phyloP scores from a whole-genome alignment of 2,113 vertebrate genomes.

The Alexandromys fortis region DNA sequence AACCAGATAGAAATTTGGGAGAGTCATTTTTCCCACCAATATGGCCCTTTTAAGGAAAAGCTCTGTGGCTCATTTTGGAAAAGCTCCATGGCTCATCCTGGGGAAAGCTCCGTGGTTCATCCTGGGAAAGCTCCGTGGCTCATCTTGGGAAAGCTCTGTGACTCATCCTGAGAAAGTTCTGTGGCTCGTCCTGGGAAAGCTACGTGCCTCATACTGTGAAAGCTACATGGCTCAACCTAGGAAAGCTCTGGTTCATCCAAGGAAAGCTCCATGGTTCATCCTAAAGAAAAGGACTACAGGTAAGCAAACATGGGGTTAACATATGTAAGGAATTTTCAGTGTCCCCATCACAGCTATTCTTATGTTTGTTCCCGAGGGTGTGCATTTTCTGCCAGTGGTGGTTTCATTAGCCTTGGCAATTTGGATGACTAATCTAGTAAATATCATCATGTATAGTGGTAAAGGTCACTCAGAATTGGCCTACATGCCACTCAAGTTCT shows the following conservation, averaged over 20 bases:
- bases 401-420: slow-evolving; percentile 26
- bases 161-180: background rate
- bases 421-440: background rate
- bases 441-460: background rate
- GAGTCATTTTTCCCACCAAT: background rate
- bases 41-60: background rate
- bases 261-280: background rate
- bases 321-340: background rate
- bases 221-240: background rate
- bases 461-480: background rate
- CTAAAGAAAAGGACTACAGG: background rate
- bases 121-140: rapidly evolving
- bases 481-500: background rate
- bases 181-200: too few species aligned
- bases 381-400: background rate
- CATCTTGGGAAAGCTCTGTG: background rate
- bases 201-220: too few species aligned
- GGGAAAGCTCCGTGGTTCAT: background rate
- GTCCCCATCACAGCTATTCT: background rate
- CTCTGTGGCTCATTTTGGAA: too few species aligned
- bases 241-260: too few species aligned
- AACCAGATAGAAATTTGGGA: background rate
- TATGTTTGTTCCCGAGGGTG: background rate
- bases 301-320: background rate
- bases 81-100: background rate